Base-by-base conservation (phyloP, 2,888 invertebrate genomes). In the Chymomyza fuscimana region DNA sequence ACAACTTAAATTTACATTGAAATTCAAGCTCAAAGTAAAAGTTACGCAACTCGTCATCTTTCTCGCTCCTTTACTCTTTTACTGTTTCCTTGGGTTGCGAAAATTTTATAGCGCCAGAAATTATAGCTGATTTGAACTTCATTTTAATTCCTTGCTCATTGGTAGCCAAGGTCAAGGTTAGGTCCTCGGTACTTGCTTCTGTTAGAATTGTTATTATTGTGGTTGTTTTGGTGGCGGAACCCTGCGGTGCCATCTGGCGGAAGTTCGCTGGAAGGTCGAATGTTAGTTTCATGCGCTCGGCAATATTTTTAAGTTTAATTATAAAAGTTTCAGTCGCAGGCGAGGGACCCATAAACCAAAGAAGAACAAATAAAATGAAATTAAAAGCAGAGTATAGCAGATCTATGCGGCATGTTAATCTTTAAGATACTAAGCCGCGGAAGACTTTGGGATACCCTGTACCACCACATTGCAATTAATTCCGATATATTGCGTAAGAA, bases 141-240 rank as follows among this genome's bases (percentile, higher is more conserved):
- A 63, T 72, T 72, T 69, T 75, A 65, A 52, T 65, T 67, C 40
- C 73, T 60, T 63, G 68, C 67, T 58, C 19, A 32, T 32, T 65
- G 36, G 16, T n/a, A 62, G 22, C 65, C 60, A 76, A 80, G 80
- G 81, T 85, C 87, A 85, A 87, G 86, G 85, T 29, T 67, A 46
- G 32, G 67, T 29, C 67, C 56, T 67, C 66, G 66, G 62, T 59
- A 51, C 46, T 69, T 12, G 60, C 54, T 63, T 50, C 29, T 54
- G 52, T 51, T 19, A 50, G 32, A 9, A 52, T 16, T 52, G 29
- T 59, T 36, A 16, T 65, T 65, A 46, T 66, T 59, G 50, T 56
- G 59, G 51, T 12, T 65, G 32, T 65, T 60, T 50, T 66, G 52
- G 36, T 36, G 22, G 19, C 36, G 36, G 22, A 54, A 15, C 36